Conservation (phyloP, 1,140 invertebrate genomes). For the Drosophila nasuta region DNA sequence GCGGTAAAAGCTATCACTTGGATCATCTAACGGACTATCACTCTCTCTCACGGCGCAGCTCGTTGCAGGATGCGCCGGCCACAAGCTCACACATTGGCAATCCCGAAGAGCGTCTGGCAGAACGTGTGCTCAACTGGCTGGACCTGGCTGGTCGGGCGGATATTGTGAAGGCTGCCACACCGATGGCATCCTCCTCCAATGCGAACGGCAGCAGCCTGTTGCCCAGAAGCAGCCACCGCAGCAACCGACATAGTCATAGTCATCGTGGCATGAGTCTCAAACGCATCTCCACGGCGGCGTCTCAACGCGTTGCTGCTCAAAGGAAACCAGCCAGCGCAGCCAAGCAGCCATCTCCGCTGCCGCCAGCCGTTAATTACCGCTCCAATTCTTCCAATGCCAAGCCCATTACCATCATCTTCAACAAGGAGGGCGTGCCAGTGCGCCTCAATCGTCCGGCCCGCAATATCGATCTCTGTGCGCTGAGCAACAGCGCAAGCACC, state of each 20-base stretch:
- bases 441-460: conserved; percentile 75
- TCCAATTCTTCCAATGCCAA: conserved; percentile 63
- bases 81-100: conserved; percentile 37
- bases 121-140: conserved; percentile 81
- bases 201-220: conserved; percentile 40
- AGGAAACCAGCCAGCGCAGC: conserved; percentile 35
- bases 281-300: conserved; percentile 37
- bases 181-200: background rate
- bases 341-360: conserved; percentile 29
- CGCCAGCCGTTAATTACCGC: conserved; percentile 18
- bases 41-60: conserved; percentile 65
- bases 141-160: conserved; percentile 74
- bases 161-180: conserved; percentile 48
- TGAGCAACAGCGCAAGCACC: conserved; percentile 68
- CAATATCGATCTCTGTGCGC: conserved; percentile 75
- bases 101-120: conserved; percentile 78
- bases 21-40: conserved; percentile 52
- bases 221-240: conserved; percentile 41
- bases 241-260: conserved; percentile 37
- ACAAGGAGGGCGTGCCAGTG: conserved; percentile 80
- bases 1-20: conserved; percentile 59
- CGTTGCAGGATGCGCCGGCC: conserved; percentile 60
- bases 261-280: conserved; percentile 54
- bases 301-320: conserved; percentile 35
- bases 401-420: conserved; percentile 83